Percentiles rank a stretch among this genome's conserved stretches.
Evolutionary conservation across 2,113 vertebrate genomes (phyloP).

Genomic region (Rhinogobius similis): DNA sequence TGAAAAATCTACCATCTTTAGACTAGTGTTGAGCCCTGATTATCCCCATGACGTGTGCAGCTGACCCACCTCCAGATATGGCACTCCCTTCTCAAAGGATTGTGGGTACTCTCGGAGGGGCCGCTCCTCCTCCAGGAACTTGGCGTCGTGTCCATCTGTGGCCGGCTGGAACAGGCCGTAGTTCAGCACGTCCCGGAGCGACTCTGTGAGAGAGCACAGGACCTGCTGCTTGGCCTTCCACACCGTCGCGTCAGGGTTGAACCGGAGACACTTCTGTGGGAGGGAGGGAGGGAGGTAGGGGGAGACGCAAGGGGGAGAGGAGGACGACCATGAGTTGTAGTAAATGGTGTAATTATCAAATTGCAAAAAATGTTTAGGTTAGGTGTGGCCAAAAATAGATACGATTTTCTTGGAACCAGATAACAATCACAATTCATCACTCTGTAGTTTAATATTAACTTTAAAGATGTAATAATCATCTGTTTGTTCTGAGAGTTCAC

Average conservation of each 20-base stretch:
- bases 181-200: constrained; percentile 89
- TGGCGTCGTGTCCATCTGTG: constrained; percentile 89
- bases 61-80: constrained; percentile 87
- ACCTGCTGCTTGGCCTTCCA: constrained; percentile 95
- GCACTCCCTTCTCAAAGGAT: constrained; percentile 92
- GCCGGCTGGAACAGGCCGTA: constrained; percentile 93
- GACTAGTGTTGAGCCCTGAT: background rate
- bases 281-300: background rate
- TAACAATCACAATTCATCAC: too few species aligned
- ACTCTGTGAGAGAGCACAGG: constrained; percentile 89
- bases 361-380: too few species aligned
- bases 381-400: too few species aligned
- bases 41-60: background rate
- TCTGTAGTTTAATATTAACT: too few species aligned
- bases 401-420: too few species aligned
- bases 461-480: too few species aligned
- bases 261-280: constrained; percentile 88
- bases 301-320: background rate
- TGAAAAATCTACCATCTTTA: too few species aligned
- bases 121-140: constrained; percentile 91
- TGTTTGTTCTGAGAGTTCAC: too few species aligned
- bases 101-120: constrained; percentile 90
- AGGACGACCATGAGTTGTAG: too few species aligned
- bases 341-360: too few species aligned
- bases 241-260: constrained; percentile 90